These are phyloP conservation scores for Trissoscelio sp. DNA, from an alignment of 2,888 invertebrate species.

Conservation along the genomic window DNA sequence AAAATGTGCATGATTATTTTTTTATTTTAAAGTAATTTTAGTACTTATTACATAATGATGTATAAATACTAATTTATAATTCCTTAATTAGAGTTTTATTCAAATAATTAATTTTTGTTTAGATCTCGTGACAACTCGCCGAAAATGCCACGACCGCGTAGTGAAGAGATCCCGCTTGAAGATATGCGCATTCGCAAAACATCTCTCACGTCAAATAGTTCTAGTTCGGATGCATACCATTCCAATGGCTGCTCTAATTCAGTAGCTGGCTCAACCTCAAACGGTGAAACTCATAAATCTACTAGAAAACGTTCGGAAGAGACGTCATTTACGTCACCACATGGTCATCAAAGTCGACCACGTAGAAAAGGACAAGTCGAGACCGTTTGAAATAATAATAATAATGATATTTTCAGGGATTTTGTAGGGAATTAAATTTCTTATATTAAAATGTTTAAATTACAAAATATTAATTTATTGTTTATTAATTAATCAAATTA, in stretches of 20 bases:
- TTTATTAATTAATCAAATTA: neutral
- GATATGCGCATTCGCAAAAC: conserved; percentile 86
- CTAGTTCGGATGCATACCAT: conserved; percentile 57
- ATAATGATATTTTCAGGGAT: conserved; percentile 19
- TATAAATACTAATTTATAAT: too few species aligned
- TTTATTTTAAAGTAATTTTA: too few species aligned
- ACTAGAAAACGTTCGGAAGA: conserved; percentile 86
- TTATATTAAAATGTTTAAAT: neutral
- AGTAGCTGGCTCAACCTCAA: conserved; percentile 61
- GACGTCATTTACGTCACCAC: conserved; percentile 90
- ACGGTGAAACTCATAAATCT: conserved; percentile 64
- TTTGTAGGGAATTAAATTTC: conserved; percentile 3
- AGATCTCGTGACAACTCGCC: conserved; percentile 88
- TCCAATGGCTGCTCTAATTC: conserved; percentile 58
- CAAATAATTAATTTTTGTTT: neutral
- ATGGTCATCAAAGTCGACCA: conserved; percentile 84
- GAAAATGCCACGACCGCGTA: conserved; percentile 88
- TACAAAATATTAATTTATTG: neutral
- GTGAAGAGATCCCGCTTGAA: conserved; percentile 92
- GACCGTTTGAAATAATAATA: conserved; percentile 85
- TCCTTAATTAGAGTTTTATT: conserved; percentile 84
- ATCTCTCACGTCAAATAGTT: conserved; percentile 76
- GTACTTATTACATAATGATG: too few species aligned
- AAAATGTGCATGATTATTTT: too few species aligned
- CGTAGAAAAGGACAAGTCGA: conserved; percentile 86